phyloP scores from a whole-genome alignment of 2,888 invertebrate species.

The Trissoscelio sp. region DNA sequence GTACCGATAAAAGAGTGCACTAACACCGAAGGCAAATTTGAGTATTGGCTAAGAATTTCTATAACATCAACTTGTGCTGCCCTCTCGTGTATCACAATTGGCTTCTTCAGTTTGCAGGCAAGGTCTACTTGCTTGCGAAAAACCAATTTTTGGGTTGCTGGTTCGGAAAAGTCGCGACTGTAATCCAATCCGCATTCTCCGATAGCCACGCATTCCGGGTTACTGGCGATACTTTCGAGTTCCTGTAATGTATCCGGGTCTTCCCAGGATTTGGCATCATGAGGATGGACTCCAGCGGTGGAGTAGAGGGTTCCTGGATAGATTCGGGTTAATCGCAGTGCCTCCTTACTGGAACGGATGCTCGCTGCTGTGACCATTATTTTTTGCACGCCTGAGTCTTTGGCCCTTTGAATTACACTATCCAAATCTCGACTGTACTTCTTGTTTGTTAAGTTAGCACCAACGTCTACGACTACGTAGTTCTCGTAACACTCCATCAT shows the following conservation, averaged over 20 bases:
- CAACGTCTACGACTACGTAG: slow-evolving; percentile 95
- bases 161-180: slow-evolving; percentile 96
- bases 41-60: slow-evolving; percentile 87
- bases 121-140: slow-evolving; percentile 95
- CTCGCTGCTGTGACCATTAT: slow-evolving; percentile 97
- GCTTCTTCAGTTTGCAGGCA: slow-evolving; percentile 94
- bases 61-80: slow-evolving; percentile 95
- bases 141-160: slow-evolving; percentile 92
- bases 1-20: slow-evolving; percentile 97
- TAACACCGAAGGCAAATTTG: slow-evolving; percentile 90
- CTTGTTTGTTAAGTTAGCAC: slow-evolving; percentile 96
- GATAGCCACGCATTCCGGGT: slow-evolving; percentile 95
- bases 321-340: slow-evolving; percentile 93
- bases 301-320: slow-evolving; percentile 96
- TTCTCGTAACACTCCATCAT: slow-evolving; percentile 95
- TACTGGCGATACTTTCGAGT: slow-evolving; percentile 89
- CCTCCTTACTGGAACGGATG: slow-evolving; percentile 95
- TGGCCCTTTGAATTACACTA: slow-evolving; percentile 94
- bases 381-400: slow-evolving; percentile 97
- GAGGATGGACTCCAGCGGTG: slow-evolving; percentile 96
- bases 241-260: slow-evolving; percentile 85
- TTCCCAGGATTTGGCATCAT: slow-evolving; percentile 96
- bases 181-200: slow-evolving; percentile 98
- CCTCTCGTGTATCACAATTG: slow-evolving; percentile 95
- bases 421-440: slow-evolving; percentile 96